phyloP scores from a whole-genome alignment of 2,888 invertebrate genomes.

The Cephus runcator region DNA sequence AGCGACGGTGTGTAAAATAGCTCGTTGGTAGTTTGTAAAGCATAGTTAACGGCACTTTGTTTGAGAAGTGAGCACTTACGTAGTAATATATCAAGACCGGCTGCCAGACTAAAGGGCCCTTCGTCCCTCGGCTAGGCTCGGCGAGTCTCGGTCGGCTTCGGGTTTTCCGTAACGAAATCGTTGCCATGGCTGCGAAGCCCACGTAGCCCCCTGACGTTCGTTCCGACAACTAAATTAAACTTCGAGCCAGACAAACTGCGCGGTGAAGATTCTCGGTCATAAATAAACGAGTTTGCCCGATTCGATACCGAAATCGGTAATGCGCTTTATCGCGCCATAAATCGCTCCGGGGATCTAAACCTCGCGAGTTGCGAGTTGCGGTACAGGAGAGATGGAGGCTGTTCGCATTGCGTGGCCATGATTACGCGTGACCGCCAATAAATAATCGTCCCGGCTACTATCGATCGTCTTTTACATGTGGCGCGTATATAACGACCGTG shows the following conservation, averaged over 20 bases:
- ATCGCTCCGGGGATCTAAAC: slow-evolving; percentile 26
- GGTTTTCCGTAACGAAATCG: neutral
- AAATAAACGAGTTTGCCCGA: slow-evolving; percentile 44
- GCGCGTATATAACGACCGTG: slow-evolving; percentile 21
- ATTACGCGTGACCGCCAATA: slow-evolving; percentile 9
- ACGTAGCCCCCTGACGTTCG: neutral
- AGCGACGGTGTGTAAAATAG: slow-evolving; percentile 3
- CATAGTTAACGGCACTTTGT: slow-evolving; percentile 20
- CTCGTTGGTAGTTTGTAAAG: slow-evolving; percentile 17
- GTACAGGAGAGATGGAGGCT: slow-evolving; percentile 6
- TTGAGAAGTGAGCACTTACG: slow-evolving; percentile 22
- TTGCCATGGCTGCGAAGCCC: neutral
- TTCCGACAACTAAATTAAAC: slow-evolving; percentile 36
- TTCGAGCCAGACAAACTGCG: slow-evolving; percentile 39
- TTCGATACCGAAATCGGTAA: slow-evolving; percentile 44
- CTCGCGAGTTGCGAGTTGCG: neutral
- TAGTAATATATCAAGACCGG: slow-evolving; percentile 21
- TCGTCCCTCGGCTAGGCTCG: neutral
- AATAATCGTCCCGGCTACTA: slow-evolving; percentile 20
- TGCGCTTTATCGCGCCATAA: slow-evolving; percentile 41
- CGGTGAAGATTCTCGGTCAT: slow-evolving; percentile 35
- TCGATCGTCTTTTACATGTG: slow-evolving; percentile 18
- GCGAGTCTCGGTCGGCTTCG: neutral
- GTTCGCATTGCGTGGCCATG: slow-evolving; percentile 2
- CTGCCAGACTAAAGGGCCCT: slow-evolving; percentile 6